Evolutionary conservation across 2,797 vertebrate genomes (phyloP), one percentile per base, ranked within the genome.

Genomic region (Diplodus puntazzo): DNA sequence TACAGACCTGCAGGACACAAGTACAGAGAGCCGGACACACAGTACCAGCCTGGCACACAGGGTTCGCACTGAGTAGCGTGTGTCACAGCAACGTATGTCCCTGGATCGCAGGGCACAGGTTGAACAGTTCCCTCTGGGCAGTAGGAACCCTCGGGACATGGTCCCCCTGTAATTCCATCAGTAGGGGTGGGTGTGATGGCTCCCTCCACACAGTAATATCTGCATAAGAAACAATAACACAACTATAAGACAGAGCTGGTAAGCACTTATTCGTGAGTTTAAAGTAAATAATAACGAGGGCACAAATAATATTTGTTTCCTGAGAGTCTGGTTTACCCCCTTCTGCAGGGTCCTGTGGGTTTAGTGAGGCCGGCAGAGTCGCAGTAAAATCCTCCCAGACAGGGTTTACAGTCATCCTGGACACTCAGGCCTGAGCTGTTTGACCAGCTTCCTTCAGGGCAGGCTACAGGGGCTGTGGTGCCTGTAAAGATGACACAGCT

Each of bases 1-100:
- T 6, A 88, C 96, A 93, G 84, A 98, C 98, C 97, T 94, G 85
- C 89, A 12, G 97, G 97, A 81, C 98, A 99, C 0, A 94, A 94
- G 69, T 80, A 88, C 17, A 95, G 91, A 57, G 91, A 89, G 1
- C 94, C 96, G 61, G 94, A 88, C 39, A 94, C 81, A 90, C 97
- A 99, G 86, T 93, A 96, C 77, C 94, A 96, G 43, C 97, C 97
- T 57, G 92, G 88, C 14, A 95, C 91, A 88, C 98, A 99, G 23
- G 90, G 42, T 64, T 91, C 90, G 87, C 97, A 98, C 70, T 91
- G 80, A 67, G 93, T 82, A 9, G 93, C 95, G 1, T 84, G 94
- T 82, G 86, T 91, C 6, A 87, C 87, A 1, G 93, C 86, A 59
- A 77, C 65, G 67, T 96, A 97, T 71, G 95, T 96, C 80, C 98